Percentiles rank a stretch among this genome's conserved stretches.
Conservation (phyloP, 2,888 invertebrate species). For the Zeuzera pyrina region DNA sequence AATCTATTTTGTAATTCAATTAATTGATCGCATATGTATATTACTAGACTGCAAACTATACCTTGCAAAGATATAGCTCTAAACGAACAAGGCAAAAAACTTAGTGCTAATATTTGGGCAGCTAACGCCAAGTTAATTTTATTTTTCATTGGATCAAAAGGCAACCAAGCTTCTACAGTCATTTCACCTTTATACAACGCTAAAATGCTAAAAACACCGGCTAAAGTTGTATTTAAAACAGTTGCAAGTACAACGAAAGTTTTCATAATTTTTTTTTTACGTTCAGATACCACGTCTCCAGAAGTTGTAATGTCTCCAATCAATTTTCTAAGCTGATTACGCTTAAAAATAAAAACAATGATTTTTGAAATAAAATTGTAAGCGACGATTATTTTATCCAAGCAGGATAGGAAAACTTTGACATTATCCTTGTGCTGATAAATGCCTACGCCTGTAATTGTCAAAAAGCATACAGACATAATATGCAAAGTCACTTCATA, state of each 20-base stretch:
- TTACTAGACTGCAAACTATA: constrained; percentile 42
- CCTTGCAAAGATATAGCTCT: constrained; percentile 49
- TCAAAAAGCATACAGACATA: constrained; percentile 26
- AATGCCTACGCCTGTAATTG: constrained; percentile 34
- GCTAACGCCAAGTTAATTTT: constrained; percentile 30
- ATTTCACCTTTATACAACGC: constrained; percentile 36
- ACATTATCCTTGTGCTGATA: constrained; percentile 28
- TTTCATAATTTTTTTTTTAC: constrained; percentile 32
- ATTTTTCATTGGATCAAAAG: constrained; percentile 39
- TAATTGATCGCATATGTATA: constrained; percentile 55
- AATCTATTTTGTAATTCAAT: constrained; percentile 33
- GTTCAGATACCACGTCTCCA: constrained; percentile 34
- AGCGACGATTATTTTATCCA: constrained; percentile 39
- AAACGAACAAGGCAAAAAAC: constrained; percentile 32
- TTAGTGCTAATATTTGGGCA: constrained; percentile 26
- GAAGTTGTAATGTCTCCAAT: constrained; percentile 38
- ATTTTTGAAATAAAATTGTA: constrained; percentile 45
- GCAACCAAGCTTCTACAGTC: constrained; percentile 48
- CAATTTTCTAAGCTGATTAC: constrained; percentile 27
- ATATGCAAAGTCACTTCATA: constrained; percentile 31
- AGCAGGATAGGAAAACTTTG: constrained; percentile 28
- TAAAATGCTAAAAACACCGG: constrained; percentile 27
- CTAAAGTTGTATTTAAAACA: constrained; percentile 19
- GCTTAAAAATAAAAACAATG: constrained; percentile 30
- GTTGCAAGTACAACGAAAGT: constrained; percentile 27